phyloP scores from a whole-genome alignment of 2,888 invertebrate species.

The Amblyjoppa proteus region DNA sequence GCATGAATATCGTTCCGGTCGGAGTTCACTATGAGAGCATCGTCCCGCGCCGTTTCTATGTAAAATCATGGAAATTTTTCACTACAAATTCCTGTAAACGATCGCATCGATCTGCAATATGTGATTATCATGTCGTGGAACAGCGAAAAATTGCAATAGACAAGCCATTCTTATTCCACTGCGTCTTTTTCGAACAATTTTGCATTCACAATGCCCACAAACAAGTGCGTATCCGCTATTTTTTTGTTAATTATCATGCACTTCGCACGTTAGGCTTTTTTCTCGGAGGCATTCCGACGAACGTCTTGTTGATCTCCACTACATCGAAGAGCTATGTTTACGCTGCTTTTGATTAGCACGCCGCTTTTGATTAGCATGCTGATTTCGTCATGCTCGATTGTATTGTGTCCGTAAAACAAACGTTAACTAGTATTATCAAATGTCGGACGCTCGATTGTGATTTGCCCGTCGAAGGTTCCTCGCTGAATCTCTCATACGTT shows the following conservation, averaged over 20 bases:
- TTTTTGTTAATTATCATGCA: background rate
- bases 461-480: background rate
- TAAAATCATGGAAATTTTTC: background rate
- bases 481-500: background rate
- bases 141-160: background rate
- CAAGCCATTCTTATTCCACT: background rate
- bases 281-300: background rate
- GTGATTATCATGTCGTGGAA: background rate
- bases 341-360: background rate
- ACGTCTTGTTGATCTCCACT: background rate
- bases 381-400: slow-evolving; percentile 4
- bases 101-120: background rate
- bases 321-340: background rate
- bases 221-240: background rate
- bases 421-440: background rate
- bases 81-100: background rate
- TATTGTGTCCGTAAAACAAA: background rate
- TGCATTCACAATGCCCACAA: background rate
- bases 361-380: background rate
- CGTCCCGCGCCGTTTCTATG: background rate
- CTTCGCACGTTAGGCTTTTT: background rate
- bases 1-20: background rate
- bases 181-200: background rate
- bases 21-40: background rate
- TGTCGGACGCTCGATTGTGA: background rate